Percentiles rank a stretch among this genome's conserved stretches.
phyloP scores from a whole-genome alignment of 2,113 vertebrate species.

The Seriola rivoliana region DNA sequence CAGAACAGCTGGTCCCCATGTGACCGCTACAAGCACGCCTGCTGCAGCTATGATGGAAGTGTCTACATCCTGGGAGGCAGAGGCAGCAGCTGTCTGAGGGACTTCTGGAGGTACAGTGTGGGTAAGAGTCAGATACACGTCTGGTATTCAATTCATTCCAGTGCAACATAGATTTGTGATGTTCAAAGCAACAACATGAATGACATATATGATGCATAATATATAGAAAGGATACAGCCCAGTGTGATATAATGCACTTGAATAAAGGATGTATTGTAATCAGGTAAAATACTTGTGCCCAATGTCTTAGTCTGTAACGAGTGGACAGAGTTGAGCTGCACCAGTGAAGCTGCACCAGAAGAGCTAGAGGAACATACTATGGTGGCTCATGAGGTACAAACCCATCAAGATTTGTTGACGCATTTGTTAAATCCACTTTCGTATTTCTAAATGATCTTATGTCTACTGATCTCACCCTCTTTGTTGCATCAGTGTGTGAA shows the following conservation, averaged over 20 bases:
- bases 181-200: background rate
- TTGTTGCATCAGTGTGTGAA: background rate
- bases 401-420: background rate
- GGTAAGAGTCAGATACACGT: conserved; percentile 78
- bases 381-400: conserved; percentile 87
- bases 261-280: background rate
- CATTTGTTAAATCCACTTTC: background rate
- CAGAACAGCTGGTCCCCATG: conserved; percentile 81
- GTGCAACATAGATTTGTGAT: background rate
- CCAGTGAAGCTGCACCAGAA: conserved; percentile 83
- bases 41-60: conserved; percentile 76
- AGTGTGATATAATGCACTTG: background rate
- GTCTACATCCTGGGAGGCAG: conserved; percentile 90
- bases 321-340: conserved; percentile 85
- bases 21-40: conserved; percentile 89
- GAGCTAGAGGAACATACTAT: conserved; percentile 90
- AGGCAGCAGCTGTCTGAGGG: conserved; percentile 75
- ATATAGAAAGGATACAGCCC: background rate
- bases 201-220: background rate
- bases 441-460: background rate
- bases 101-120: conserved; percentile 90
- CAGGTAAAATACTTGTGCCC: background rate
- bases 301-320: conserved; percentile 80
- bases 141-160: background rate
- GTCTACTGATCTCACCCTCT: background rate